Conservation (phyloP, 2,113 vertebrate genomes). For the Hemicordylus capensis region DNA sequence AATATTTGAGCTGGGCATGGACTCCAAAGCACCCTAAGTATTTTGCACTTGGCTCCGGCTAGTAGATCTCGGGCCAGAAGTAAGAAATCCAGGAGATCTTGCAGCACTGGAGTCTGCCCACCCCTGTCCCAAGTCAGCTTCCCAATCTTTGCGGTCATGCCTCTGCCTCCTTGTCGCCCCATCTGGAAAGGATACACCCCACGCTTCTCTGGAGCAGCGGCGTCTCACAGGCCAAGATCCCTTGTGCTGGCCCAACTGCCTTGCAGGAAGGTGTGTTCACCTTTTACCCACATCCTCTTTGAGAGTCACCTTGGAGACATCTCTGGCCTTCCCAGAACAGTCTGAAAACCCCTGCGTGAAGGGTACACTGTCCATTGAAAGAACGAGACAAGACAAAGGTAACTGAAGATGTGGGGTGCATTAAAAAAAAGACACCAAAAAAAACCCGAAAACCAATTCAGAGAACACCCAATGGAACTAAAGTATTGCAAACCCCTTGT, state of each 20-base stretch:
- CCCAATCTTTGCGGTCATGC: neutral
- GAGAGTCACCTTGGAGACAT: neutral
- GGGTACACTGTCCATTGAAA: constrained; percentile 47
- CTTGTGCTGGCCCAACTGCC: no score
- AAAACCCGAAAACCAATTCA: constrained; percentile 52
- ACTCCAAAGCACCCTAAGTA: no score
- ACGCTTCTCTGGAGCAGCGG: neutral
- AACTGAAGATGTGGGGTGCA: constrained; percentile 60
- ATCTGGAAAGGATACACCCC: no score
- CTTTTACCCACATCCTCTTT: neutral
- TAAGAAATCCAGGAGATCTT: no score
- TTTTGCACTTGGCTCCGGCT: no score
- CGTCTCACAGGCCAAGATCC: neutral
- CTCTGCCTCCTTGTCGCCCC: neutral
- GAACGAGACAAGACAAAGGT: constrained; percentile 55
- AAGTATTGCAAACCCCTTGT: constrained; percentile 64
- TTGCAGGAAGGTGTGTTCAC: neutral
- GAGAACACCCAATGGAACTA: constrained; percentile 46
- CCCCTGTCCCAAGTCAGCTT: no score
- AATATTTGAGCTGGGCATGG: no score
- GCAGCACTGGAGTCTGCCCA: no score
- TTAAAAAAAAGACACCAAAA: constrained; percentile 8
- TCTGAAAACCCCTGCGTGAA: neutral
- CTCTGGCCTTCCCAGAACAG: no score
- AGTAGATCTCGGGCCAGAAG: no score